Conservation (phyloP, 2,888 invertebrate genomes). For the Xiphydria camelus region DNA sequence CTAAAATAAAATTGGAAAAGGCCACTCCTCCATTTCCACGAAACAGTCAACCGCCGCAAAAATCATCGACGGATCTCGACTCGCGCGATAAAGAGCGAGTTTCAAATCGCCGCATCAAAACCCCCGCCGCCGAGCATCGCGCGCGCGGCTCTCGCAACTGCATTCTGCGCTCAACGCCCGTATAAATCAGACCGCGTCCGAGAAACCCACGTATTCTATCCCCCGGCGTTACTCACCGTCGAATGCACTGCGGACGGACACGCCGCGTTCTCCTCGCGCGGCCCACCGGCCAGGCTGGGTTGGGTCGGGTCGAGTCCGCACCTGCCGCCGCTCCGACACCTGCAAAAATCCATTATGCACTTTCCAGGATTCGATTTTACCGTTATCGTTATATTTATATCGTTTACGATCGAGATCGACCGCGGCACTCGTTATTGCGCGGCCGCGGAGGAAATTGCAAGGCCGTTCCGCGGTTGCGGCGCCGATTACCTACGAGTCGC, state of each 20-base stretch:
- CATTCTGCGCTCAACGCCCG: too few relatives aligned
- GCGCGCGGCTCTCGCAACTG: too few relatives aligned
- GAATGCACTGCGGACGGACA: not conserved
- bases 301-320: constrained; percentile 16
- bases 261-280: too few relatives aligned
- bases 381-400: not conserved
- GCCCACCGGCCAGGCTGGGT: not conserved
- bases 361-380: constrained; percentile 13
- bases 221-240: not conserved
- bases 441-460: constrained; percentile 20
- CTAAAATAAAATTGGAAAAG: too few relatives aligned
- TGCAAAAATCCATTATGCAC: constrained; percentile 23
- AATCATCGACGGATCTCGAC: too few relatives aligned
- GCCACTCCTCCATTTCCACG: too few relatives aligned
- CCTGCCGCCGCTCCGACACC: constrained; percentile 25
- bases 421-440: not conserved
- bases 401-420: not conserved
- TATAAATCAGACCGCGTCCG: not conserved
- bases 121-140: too few relatives aligned
- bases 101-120: too few relatives aligned
- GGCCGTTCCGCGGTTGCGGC: constrained; percentile 16
- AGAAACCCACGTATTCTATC: constrained; percentile 1
- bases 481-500: too few relatives aligned
- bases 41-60: too few relatives aligned
- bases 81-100: too few relatives aligned